Conservation (phyloP, 2,888 invertebrate species). For the Tethea ocularis region DNA sequence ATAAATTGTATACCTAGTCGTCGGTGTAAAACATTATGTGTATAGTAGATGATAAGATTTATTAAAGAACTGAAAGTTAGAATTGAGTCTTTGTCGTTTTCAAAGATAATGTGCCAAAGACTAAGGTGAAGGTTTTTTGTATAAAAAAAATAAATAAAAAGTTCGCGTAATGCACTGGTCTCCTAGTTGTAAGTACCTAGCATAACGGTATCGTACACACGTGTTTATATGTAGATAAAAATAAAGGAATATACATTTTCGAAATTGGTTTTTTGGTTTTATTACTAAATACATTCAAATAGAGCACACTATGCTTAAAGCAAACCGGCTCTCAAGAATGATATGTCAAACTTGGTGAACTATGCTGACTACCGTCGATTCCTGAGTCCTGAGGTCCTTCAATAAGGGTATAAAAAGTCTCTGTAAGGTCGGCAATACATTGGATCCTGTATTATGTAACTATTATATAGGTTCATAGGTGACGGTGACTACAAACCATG, state of each 20-base stretch:
- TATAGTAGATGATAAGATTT: slow-evolving; percentile 56
- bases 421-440: too few relatives aligned
- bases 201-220: slow-evolving; percentile 72
- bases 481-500: too few relatives aligned
- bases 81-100: slow-evolving; percentile 78
- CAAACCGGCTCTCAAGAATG: too few relatives aligned
- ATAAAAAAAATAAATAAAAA: slow-evolving; percentile 57
- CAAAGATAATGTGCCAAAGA: slow-evolving; percentile 84
- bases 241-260: slow-evolving; percentile 77
- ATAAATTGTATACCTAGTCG: slow-evolving; percentile 14
- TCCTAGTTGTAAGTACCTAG: slow-evolving; percentile 66
- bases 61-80: slow-evolving; percentile 70
- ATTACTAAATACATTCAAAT: slow-evolving; percentile 10
- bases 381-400: too few relatives aligned
- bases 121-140: slow-evolving; percentile 69
- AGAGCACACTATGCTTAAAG: too few relatives aligned
- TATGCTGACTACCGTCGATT: too few relatives aligned
- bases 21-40: slow-evolving; percentile 41
- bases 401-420: too few relatives aligned
- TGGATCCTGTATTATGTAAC: too few relatives aligned
- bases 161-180: slow-evolving; percentile 78
- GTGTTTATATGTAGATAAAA: slow-evolving; percentile 82
- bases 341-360: too few relatives aligned
- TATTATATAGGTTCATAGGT: too few relatives aligned
- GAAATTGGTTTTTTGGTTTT: slow-evolving; percentile 33